A percentile compares a stretch with the other conserved stretches of the same genome.
These are phyloP conservation scores for Ectemnius cavifrons DNA, from an alignment of 2,888 invertebrate genomes.

Conservation along the genomic window DNA sequence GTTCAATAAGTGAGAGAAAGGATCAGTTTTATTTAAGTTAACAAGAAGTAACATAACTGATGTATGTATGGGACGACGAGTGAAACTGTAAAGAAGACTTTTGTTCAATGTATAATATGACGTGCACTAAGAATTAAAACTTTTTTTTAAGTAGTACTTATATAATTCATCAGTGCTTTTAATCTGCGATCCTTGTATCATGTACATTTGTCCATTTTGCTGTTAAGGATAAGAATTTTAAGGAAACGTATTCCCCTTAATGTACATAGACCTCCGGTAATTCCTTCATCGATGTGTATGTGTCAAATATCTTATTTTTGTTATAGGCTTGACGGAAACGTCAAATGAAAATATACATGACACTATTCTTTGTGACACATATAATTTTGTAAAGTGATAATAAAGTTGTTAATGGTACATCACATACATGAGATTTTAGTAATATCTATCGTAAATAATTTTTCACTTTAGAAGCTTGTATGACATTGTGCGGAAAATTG, in stretches of 20 bases:
- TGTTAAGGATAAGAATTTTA: slow-evolving; percentile 16
- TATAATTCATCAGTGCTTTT: slow-evolving; percentile 44
- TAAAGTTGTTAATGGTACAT: slow-evolving; percentile 25
- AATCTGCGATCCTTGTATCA: slow-evolving; percentile 48
- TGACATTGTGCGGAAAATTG: too few relatives aligned
- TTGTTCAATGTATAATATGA: slow-evolving; percentile 71
- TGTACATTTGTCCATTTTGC: slow-evolving; percentile 28
- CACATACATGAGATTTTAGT: too few relatives aligned
- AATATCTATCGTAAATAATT: too few relatives aligned
- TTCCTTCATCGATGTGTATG: slow-evolving; percentile 23
- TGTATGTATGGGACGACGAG: slow-evolving; percentile 66
- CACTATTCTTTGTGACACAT: slow-evolving; percentile 30
- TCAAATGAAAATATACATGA: slow-evolving; percentile 26
- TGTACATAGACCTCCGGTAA: slow-evolving; percentile 47
- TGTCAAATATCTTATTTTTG: slow-evolving; percentile 29
- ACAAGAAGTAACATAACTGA: slow-evolving; percentile 57
- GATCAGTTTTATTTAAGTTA: slow-evolving; percentile 64
- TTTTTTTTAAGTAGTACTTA: slow-evolving; percentile 68
- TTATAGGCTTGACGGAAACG: slow-evolving; percentile 10
- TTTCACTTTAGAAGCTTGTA: too few relatives aligned
- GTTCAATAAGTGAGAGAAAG: slow-evolving; percentile 42
- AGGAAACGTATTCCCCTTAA: slow-evolving; percentile 30
- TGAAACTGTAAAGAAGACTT: slow-evolving; percentile 60
- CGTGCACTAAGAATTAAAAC: slow-evolving; percentile 66
- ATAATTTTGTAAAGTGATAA: slow-evolving; percentile 48